phyloP scores from a whole-genome alignment of 1,140 invertebrate species.

The Drosophila suzukii region DNA sequence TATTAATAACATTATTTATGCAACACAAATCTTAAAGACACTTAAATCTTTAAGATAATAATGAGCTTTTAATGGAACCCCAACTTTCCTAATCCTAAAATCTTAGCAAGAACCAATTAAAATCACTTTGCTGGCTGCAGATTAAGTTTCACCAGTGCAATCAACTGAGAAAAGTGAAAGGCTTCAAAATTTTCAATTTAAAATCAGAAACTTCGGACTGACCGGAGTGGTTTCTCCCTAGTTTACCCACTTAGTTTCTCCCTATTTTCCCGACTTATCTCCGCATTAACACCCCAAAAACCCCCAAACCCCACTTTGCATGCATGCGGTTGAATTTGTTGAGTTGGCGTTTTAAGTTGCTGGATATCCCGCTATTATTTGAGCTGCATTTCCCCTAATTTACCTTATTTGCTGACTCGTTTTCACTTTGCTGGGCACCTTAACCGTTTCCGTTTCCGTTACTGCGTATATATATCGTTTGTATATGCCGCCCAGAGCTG shows the following conservation, averaged over 20 bases:
- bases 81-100: not conserved
- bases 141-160: conserved; percentile 1
- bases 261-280: not conserved
- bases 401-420: conserved; percentile 17
- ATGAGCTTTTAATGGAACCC: not conserved
- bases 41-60: not conserved
- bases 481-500: conserved; percentile 52
- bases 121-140: conserved; percentile 3
- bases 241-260: conserved; percentile 5
- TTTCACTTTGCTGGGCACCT: conserved; percentile 25
- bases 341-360: conserved; percentile 43
- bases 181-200: conserved; percentile 2
- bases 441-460: conserved; percentile 36
- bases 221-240: conserved; percentile 4
- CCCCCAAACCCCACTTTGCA: conserved; percentile 17
- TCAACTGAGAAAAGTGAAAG: not conserved
- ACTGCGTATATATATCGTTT: conserved; percentile 34
- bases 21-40: not conserved
- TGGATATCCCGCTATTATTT: conserved; percentile 30
- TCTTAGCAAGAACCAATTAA: not conserved
- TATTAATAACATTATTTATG: not conserved
- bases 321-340: conserved; percentile 39
- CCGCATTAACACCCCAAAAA: conserved; percentile 1
- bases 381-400: conserved; percentile 21
- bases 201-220: conserved; percentile 3